A percentile compares a stretch with the other conserved stretches of the same genome.
Evolutionary conservation across 2,888 invertebrate genomes (phyloP).

Genomic region (Acanthoscelides obtectus): DNA sequence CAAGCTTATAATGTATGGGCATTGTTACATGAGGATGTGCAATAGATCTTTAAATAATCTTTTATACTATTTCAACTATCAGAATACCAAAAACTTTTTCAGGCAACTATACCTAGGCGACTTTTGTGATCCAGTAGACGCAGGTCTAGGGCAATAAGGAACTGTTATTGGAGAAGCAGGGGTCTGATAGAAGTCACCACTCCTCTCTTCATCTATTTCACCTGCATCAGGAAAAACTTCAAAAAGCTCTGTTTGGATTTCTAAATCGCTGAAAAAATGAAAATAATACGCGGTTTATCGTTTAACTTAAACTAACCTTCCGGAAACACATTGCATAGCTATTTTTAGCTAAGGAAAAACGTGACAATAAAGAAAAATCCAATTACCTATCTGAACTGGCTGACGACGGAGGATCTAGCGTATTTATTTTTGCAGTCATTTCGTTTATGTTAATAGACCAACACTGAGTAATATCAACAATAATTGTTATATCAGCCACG

Average conservation of each 20-base stretch:
- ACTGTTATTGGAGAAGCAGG: constrained; percentile 73
- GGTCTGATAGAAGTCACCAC: constrained; percentile 53
- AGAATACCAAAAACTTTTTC: no score
- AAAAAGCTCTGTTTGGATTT: constrained; percentile 63
- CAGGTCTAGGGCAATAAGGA: constrained; percentile 68
- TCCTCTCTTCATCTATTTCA: constrained; percentile 43
- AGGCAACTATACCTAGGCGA: constrained; percentile 57
- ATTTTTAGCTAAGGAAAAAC: constrained; percentile 5
- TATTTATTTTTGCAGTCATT: constrained; percentile 55
- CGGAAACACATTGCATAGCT: neutral
- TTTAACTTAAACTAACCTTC: no score
- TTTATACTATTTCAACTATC: no score
- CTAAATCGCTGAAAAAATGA: constrained; percentile 43
- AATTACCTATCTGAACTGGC: constrained; percentile 86
- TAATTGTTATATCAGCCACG: neutral
- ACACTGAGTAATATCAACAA: neutral
- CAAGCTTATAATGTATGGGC: no score
- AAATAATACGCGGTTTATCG: neutral
- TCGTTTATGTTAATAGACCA: neutral
- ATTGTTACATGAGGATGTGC: no score
- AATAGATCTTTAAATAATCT: no score
- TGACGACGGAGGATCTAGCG: constrained; percentile 82
- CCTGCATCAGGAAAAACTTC: constrained; percentile 53
- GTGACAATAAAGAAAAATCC: neutral
- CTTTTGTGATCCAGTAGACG: constrained; percentile 71